Evolutionary conservation across 2,797 vertebrate species (phyloP), one percentile per base, ranked within the genome.

Genomic region (Synanceia verrucosa): DNA sequence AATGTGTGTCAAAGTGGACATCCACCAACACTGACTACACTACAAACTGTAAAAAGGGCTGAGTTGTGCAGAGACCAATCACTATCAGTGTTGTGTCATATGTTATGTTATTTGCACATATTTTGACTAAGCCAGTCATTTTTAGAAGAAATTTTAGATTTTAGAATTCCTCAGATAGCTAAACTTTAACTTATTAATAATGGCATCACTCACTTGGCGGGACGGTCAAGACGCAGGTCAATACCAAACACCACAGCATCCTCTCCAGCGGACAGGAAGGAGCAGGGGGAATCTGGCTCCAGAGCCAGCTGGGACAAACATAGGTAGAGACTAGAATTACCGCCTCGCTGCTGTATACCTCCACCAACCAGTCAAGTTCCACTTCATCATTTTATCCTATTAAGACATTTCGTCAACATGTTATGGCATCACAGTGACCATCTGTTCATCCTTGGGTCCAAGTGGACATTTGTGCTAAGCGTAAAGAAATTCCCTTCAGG

Each of bases 161-260:
- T n/a, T n/a, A n/a, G n/a, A 33, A 5, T 41, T 39, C 23, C 16
- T 50, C 2, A 39, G 24, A 2, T 34, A n/a, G 37, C 3, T 43
- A 11, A 10, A 34, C 66, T 66, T 23, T 52, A 57, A 73, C 12
- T 23, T n/a, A 7, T 16, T 7, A 29, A 66, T 14, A 26, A 23
- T 7, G 18, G 23, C 4, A 6, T 53, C 16, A 94, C 96, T 97
- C 91, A 98, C 97, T 95, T 97, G 76, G 97, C 96, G 0, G 97
- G 97, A 11, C 96, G 94, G 85, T 98, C 97, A 19, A 96, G 94
- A 69, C 97, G 93, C 85, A 99, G 91, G 85, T 99, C 98, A 16
- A 99, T 98, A 70, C 97, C 96, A 81, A 96, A 98, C 64, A 99
- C 97, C 3, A 98, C 96, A 0, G 98, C 97, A 33, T 98, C 98